These are phyloP conservation scores for Vanessa atalanta DNA, from an alignment of 1,140 invertebrate species.

Conservation along the genomic window DNA sequence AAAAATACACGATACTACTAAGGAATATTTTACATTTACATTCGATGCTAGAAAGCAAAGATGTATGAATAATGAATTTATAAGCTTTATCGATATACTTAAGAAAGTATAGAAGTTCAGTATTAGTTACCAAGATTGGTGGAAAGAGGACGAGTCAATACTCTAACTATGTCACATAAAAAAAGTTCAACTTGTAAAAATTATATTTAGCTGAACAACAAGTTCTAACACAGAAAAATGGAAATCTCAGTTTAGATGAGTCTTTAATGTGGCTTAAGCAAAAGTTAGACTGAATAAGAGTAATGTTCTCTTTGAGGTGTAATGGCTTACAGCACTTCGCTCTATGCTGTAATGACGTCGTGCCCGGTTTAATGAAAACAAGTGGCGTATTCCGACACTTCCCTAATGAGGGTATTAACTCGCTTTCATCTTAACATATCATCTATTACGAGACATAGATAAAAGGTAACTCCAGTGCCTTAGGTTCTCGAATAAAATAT, in stretches of 20 bases:
- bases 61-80: too few relatives aligned
- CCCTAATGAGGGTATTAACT: constrained; percentile 18
- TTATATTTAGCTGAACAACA: not conserved
- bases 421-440: not conserved
- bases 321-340: constrained; percentile 68
- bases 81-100: too few relatives aligned
- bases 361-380: constrained; percentile 64
- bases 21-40: too few relatives aligned
- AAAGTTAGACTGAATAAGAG: constrained; percentile 50
- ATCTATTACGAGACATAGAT: not conserved
- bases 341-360: constrained; percentile 63
- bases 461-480: not conserved
- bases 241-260: constrained; percentile 3
- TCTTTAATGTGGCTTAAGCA: constrained; percentile 22
- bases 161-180: not conserved
- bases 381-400: constrained; percentile 52
- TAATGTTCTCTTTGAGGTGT: constrained; percentile 61
- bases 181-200: not conserved
- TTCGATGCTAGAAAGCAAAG: too few relatives aligned
- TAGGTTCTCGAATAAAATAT: not conserved
- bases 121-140: too few relatives aligned
- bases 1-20: too few relatives aligned
- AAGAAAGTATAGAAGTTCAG: too few relatives aligned
- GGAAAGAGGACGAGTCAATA: too few relatives aligned
- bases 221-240: not conserved